Percentiles rank a stretch among this genome's conserved stretches.
Evolutionary conservation across 2,797 vertebrate genomes (phyloP).

Genomic region (Hippopotamyrus pictus): DNA sequence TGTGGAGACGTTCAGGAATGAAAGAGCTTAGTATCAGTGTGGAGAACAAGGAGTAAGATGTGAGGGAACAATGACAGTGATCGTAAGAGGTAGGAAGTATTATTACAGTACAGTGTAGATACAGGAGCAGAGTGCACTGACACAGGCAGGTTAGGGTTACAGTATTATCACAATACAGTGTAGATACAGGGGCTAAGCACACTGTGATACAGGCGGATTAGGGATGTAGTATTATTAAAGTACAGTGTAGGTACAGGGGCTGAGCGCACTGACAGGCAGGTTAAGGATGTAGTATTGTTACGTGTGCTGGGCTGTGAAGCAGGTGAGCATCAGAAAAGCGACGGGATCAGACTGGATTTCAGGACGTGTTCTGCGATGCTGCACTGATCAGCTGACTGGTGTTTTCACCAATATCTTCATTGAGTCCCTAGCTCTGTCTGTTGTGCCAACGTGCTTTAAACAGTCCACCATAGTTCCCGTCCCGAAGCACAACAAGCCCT

Average conservation of each 20-base stretch:
- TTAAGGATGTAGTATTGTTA: not conserved
- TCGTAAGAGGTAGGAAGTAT: not conserved
- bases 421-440: no score
- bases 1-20: not conserved
- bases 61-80: not conserved
- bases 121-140: not conserved
- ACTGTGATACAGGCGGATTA: not conserved
- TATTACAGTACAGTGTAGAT: not conserved
- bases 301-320: no score
- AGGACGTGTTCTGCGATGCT: no score
- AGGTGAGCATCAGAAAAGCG: no score
- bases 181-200: not conserved
- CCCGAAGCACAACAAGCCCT: no score
- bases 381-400: no score
- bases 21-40: not conserved
- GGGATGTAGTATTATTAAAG: not conserved
- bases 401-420: no score
- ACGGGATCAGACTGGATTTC: no score
- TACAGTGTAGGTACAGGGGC: not conserved
- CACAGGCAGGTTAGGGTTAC: not conserved
- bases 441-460: no score
- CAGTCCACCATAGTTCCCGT: no score
- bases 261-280: not conserved
- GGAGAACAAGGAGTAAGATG: not conserved
- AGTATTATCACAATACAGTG: not conserved